Percentiles rank a stretch among this genome's conserved stretches.
Conservation (phyloP, 2,888 invertebrate species). For the Cheilosia impressa region DNA sequence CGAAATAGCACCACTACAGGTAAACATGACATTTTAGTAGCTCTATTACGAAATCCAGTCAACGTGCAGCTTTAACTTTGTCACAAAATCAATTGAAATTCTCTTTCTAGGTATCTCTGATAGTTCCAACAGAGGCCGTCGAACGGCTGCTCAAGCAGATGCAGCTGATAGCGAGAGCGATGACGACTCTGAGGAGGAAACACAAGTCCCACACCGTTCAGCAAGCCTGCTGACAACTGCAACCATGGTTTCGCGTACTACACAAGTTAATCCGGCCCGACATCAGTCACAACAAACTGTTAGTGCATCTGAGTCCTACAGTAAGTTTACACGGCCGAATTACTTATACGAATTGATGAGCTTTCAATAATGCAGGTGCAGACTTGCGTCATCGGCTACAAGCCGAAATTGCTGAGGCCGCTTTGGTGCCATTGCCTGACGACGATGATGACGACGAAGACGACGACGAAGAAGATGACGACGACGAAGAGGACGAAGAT, state of each 20-base stretch:
- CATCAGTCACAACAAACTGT: constrained; percentile 44
- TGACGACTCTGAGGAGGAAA: constrained; percentile 66
- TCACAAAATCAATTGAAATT: background rate
- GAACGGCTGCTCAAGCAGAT: constrained; percentile 4
- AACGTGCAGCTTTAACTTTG: too few relatives aligned
- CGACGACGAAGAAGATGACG: constrained; percentile 63
- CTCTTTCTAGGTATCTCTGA: background rate
- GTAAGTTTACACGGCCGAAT: background rate
- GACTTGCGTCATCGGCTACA: constrained; percentile 32
- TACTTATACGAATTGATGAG: background rate
- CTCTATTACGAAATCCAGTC: background rate
- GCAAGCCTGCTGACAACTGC: background rate
- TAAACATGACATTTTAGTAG: background rate
- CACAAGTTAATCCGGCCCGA: constrained; percentile 10
- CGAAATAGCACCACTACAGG: constrained; percentile 1
- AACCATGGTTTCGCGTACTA: constrained; percentile 17
- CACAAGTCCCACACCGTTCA: constrained; percentile 34
- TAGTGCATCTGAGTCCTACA: background rate
- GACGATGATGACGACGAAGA: constrained; percentile 73
- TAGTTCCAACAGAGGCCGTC: constrained; percentile 3
- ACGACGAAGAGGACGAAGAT: constrained; percentile 70
- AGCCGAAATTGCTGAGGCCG: constrained; percentile 40
- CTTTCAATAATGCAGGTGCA: background rate
- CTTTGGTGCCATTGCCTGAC: constrained; percentile 58
- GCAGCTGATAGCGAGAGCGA: constrained; percentile 77